A percentile compares a stretch with the other conserved stretches of the same genome.
Conservation (phyloP, 2,113 vertebrate genomes). For the Prionailurus bengalensis region DNA sequence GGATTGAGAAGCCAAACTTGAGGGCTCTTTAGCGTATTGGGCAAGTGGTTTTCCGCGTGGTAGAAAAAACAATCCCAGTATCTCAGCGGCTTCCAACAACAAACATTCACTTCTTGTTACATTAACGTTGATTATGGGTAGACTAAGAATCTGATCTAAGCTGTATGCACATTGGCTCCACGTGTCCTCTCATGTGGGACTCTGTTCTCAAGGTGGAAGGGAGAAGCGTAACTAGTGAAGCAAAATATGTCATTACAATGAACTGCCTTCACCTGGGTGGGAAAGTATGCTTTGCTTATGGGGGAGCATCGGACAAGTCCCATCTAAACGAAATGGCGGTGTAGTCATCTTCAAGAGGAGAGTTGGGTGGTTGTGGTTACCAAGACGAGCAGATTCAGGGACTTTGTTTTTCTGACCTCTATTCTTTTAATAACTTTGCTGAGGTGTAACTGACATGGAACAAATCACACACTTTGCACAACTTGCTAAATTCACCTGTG, state of each 20-base stretch:
- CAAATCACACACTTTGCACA: not conserved
- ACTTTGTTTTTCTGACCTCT: not conserved
- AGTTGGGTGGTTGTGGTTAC: not conserved
- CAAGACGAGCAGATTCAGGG: not conserved
- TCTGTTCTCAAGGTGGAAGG: not conserved
- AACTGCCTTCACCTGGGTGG: not conserved
- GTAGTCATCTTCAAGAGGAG: not conserved
- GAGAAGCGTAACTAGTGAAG: not conserved
- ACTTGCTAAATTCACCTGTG: not conserved
- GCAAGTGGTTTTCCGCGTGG: not conserved
- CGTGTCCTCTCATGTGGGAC: not conserved
- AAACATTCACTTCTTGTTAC: not conserved
- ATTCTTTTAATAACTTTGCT: not conserved
- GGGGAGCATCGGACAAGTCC: not conserved
- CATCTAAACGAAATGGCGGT: not conserved
- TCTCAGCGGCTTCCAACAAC: not conserved
- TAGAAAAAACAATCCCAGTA: not conserved
- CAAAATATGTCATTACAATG: not conserved
- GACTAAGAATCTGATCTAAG: not conserved
- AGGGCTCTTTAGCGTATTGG: not conserved
- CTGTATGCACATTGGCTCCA: not conserved
- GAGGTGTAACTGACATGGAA: not conserved
- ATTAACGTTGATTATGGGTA: not conserved
- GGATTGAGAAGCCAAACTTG: not conserved
- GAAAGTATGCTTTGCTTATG: not conserved